Evolutionary conservation across 2,797 vertebrate species (phyloP), one percentile per base, ranked within the genome.

Genomic region (Spinus pinus): DNA sequence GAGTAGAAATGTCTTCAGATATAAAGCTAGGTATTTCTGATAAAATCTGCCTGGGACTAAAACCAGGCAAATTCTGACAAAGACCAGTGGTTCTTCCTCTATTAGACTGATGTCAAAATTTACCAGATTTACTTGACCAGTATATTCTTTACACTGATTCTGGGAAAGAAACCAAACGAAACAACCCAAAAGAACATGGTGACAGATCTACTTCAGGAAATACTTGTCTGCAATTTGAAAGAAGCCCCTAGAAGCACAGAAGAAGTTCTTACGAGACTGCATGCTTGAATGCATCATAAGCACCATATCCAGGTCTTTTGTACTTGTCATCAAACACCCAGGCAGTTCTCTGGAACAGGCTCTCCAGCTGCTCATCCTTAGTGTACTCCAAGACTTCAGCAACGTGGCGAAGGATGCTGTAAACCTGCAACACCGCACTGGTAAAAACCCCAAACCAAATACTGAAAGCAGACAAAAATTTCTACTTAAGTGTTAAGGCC

Each of bases 271-370:
- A 99, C 99, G 99, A 99, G 64, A 99, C 99, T 12, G 99, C 99
- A 80, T 99, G 99, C 92, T 99, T 99, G 98, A 99, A 99, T 72
- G 99, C 99, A 78, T 99, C 99, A 6, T 99, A 99, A 58, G 99
- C 99, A 19, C 99, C 99, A n/a, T 99, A 99, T 97, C 99, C 99
- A 1, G 99, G 99, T 75, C 99, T 98, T 97, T 99, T 99, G 98
- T 99, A 99, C 86, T 99, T 99, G 98, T 99, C 99, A 94, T 99
- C 99, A 35, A 99, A 99, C 14, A 99, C 99, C 99, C 99, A 99
- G 93, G 99, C 99, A 24, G 99, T 99, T 94, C 99, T 98, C 98
- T 99, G 99, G 97, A 99, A 99, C 79, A 99, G 97, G 95, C 99
- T 99, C 96, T 99, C 99, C 42, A 99, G 98, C 95, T 99, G 99